Percentiles rank a stretch among this genome's conserved stretches.
Conservation (phyloP, 2,888 invertebrate genomes). For the Panopea generosa region DNA sequence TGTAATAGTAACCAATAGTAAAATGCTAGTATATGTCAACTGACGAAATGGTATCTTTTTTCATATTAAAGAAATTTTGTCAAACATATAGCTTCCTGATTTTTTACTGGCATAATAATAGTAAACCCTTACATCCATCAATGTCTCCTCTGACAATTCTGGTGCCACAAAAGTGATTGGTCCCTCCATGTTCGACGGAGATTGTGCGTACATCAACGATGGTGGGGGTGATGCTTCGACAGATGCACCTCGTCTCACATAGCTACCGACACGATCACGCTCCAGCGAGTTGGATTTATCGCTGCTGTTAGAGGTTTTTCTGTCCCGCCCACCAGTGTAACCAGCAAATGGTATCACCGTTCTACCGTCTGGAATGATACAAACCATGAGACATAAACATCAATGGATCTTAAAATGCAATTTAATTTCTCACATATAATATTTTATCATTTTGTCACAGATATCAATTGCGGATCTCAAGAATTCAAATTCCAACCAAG, state of each 20-base stretch:
- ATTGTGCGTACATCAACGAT: conserved; percentile 77
- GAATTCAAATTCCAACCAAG: too few species aligned
- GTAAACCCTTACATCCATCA: conserved; percentile 94
- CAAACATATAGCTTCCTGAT: too few species aligned
- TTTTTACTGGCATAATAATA: too few species aligned
- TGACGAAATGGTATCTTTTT: too few species aligned
- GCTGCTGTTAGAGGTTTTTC: conserved; percentile 62
- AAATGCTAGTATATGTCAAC: too few species aligned
- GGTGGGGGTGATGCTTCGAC: conserved; percentile 74
- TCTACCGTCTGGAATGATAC: conserved; percentile 35
- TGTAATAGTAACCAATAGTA: too few species aligned
- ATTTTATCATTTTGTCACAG: neutral
- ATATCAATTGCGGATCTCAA: too few species aligned
- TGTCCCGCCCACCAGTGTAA: conserved; percentile 48
- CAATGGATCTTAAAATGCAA: too few species aligned
- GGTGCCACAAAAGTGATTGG: conserved; percentile 93
- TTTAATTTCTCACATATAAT: neutral
- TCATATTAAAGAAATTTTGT: too few species aligned
- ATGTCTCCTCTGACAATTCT: conserved; percentile 97
- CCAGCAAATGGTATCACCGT: conserved; percentile 62
- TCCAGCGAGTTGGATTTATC: conserved; percentile 68
- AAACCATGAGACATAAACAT: conserved; percentile 2
- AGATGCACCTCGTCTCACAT: conserved; percentile 55
- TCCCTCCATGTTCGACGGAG: conserved; percentile 85
- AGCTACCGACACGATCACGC: conserved; percentile 66